Percentiles rank a stretch among this genome's conserved stretches.
Conservation (phyloP, 2,888 invertebrate genomes). For the Hedya salicella region DNA sequence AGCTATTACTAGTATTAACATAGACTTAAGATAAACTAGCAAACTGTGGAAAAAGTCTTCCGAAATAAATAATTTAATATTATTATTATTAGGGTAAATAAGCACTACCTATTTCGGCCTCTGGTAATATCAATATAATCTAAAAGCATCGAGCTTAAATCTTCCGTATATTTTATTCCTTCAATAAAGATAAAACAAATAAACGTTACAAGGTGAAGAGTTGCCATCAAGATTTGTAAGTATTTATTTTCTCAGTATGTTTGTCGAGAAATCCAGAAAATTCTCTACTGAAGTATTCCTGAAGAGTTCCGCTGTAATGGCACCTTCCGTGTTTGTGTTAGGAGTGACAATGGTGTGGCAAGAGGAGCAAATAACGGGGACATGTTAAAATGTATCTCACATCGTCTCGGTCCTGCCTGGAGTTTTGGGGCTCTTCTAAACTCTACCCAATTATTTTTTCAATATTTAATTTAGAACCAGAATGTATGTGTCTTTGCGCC, state of each 20-base stretch:
- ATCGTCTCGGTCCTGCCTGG: conserved; percentile 34
- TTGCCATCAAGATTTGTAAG: conserved; percentile 31
- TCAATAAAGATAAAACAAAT: conserved; percentile 18
- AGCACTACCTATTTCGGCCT: too few species aligned
- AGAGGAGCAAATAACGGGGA: conserved; percentile 1
- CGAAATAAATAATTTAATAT: too few species aligned
- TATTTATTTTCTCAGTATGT: conserved; percentile 37
- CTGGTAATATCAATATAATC: too few species aligned
- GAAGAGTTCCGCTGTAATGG: not conserved
- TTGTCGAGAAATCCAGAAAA: conserved; percentile 28
- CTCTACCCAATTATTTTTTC: conserved; percentile 3
- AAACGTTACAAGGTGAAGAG: conserved; percentile 19
- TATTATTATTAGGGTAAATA: too few species aligned
- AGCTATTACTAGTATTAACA: too few species aligned
- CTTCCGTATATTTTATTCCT: not conserved
- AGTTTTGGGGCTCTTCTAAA: conserved; percentile 14
- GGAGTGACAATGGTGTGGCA: conserved; percentile 11
- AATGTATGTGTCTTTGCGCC: too few species aligned
- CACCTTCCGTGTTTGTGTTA: conserved; percentile 9
- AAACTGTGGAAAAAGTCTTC: too few species aligned
- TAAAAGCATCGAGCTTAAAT: not conserved
- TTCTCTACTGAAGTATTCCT: conserved; percentile 15
- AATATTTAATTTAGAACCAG: not conserved
- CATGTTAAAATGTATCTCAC: conserved; percentile 47
- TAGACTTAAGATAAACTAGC: too few species aligned